Conservation (phyloP, 2,888 invertebrate species). For the Notodonta ziczac region DNA sequence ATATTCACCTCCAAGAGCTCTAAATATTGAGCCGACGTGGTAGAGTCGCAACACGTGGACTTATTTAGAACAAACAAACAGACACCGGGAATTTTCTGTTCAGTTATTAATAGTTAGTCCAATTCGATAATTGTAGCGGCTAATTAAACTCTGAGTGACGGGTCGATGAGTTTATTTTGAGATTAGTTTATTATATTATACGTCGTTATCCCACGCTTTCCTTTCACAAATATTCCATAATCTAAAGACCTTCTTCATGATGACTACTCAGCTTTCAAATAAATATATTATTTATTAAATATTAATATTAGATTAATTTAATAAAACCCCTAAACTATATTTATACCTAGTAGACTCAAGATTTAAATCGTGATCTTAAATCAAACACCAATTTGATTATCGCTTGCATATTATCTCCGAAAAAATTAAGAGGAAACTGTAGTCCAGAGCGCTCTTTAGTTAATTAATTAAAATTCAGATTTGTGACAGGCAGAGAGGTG, state of each 20-base stretch:
- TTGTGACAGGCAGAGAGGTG: no score
- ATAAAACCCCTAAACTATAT: no score
- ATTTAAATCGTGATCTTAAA: no score
- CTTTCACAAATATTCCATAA: not conserved
- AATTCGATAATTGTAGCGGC: slow-evolving; percentile 7
- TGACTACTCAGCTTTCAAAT: no score
- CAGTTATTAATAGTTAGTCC: slow-evolving; percentile 32
- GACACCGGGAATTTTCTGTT: slow-evolving; percentile 48
- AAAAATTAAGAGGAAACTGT: no score
- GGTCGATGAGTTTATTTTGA: not conserved
- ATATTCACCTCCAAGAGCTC: slow-evolving; percentile 36
- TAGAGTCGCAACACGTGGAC: slow-evolving; percentile 33
- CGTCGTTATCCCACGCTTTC: not conserved
- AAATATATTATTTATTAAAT: no score
- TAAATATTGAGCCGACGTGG: slow-evolving; percentile 38
- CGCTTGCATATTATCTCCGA: no score
- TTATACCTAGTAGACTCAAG: no score
- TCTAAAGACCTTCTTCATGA: not conserved
- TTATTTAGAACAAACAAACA: slow-evolving; percentile 57
- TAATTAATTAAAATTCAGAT: no score
- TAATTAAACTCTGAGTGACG: not conserved
- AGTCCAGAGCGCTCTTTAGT: no score
- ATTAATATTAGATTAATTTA: no score
- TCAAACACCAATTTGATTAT: no score
- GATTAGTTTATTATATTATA: not conserved